Base-by-base conservation (phyloP, 2,888 invertebrate species). In the Melinopterus prodromus region DNA sequence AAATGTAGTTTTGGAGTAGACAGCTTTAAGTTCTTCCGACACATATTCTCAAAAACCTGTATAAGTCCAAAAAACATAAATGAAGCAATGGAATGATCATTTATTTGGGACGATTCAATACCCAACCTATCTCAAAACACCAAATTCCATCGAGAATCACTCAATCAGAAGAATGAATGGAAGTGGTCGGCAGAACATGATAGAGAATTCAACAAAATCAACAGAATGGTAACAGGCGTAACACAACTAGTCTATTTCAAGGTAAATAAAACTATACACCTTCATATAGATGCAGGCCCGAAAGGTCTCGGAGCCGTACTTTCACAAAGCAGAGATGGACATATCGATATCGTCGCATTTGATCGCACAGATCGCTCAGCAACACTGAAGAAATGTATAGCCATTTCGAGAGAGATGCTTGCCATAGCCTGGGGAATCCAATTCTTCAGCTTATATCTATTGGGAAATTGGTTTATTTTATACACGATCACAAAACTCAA, bases 391-490 rank as follows among this genome's bases (percentile, higher is more conserved):
- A 82, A 71, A 83, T 79, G 9, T 87, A 86, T 82, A 83, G 85
- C 15, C 86, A 87, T 79, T 87, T 87, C 6, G 87, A 88, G 78
- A 87, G 87, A 88, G 80, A 82, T 85, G 9, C 77, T 87, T 38
- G 87, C 88, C 1, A 86, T 88, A 69, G 81, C 80, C 12, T 79
- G 79, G 79, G 53, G 35, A 16, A 71, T 77, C 36, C 76, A 77
- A 35, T 85, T 85, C 79, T n/a, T n/a, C n/a, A 6, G 35, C 36
- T 14, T 80, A 6, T 71, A 80, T 37, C 16, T 80, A 53, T 76
- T 71, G 16, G 80, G 76, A 14, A 78, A 78, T 53, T 35, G n/a
- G 12, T 78, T 80, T 37, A 14, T 35, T 12, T 36, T 78, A 6
- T 76, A 76, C 26, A 78, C 78, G 76, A 80, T n/a, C 78, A 76